These are phyloP conservation scores for Nannospalax galili DNA, from an alignment of 2,113 vertebrate species.

Conservation along the genomic window DNA sequence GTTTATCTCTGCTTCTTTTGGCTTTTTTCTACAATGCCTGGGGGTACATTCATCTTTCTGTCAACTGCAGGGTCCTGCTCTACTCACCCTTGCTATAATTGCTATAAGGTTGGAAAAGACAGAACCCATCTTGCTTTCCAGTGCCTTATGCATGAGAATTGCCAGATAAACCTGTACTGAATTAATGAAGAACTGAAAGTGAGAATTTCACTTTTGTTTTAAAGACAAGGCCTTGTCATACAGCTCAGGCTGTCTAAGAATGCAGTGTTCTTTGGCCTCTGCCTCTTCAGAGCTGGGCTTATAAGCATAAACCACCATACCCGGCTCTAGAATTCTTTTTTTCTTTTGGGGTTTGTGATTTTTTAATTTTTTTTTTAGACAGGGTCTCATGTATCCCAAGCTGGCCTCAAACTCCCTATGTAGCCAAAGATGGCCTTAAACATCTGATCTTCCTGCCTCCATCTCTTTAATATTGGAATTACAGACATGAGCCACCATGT, in stretches of 20 bases:
- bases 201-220: neutral
- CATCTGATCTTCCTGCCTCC: neutral
- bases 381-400: neutral
- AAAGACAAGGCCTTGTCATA: neutral
- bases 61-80: neutral
- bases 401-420: neutral
- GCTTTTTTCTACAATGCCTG: neutral
- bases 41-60: fast-evolving
- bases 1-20: neutral
- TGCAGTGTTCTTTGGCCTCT: neutral
- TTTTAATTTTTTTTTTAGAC: neutral
- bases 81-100: neutral
- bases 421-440: neutral
- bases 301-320: neutral
- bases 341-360: neutral
- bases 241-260: neutral
- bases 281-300: neutral
- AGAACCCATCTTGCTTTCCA: neutral
- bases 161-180: neutral
- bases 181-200: neutral
- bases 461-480: neutral
- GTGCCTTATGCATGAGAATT: neutral
- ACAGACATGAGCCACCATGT: neutral
- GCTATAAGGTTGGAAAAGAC: neutral
- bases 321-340: neutral